Evolutionary conservation across 2,888 invertebrate genomes (phyloP).

Genomic region (Yponomeuta sedellus): DNA sequence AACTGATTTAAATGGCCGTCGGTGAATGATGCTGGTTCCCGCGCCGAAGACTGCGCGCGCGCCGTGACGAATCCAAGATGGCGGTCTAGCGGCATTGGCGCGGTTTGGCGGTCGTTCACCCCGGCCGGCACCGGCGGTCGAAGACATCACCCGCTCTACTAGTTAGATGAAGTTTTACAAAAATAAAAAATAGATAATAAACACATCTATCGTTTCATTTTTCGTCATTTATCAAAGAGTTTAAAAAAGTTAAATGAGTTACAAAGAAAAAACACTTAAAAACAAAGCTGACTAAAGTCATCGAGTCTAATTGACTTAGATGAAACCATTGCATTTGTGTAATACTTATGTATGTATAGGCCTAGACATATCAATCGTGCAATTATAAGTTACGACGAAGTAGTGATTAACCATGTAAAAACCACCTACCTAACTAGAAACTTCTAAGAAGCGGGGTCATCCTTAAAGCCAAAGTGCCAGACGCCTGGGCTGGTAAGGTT

Average conservation of each 20-base stretch:
- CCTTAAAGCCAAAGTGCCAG: not conserved
- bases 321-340: not conserved
- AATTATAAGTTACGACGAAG: not conserved
- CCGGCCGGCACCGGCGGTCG: conserved; percentile 52
- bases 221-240: no score
- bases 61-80: conserved; percentile 72
- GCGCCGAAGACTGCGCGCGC: conserved; percentile 41
- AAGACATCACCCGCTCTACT: conserved; percentile 27
- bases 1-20: not conserved
- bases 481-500: not conserved
- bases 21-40: not conserved
- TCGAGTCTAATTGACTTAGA: not conserved
- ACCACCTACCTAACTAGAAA: not conserved
- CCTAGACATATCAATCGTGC: not conserved
- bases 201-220: not conserved
- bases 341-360: not conserved
- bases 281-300: not conserved
- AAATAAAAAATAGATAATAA: not conserved
- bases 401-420: not conserved
- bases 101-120: conserved; percentile 72
- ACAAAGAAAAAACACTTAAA: not conserved
- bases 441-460: not conserved
- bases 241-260: not conserved
- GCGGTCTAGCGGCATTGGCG: conserved; percentile 49
- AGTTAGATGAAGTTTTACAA: not conserved